Evolutionary conservation across 2,113 vertebrate genomes (phyloP).

Genomic region (Probosciger aterrimus): DNA sequence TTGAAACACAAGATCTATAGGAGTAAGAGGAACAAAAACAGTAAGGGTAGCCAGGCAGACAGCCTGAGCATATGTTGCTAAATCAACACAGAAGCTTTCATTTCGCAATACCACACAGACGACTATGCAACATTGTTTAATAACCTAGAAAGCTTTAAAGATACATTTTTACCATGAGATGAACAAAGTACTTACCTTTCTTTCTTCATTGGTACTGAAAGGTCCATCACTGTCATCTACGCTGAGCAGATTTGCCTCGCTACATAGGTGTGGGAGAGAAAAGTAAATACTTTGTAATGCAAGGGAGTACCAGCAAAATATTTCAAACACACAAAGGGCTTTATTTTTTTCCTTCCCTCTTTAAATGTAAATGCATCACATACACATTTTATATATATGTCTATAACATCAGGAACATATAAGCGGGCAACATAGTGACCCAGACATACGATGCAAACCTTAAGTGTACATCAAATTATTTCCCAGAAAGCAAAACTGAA

Average conservation of each 20-base stretch:
- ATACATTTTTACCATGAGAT: background rate
- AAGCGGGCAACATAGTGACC: background rate
- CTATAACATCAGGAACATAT: background rate
- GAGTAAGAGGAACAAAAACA: background rate
- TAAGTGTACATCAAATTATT: background rate
- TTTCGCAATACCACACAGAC: background rate
- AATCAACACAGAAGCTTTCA: background rate
- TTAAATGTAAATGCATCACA: background rate
- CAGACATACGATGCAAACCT: background rate
- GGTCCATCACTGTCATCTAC: constrained; percentile 79
- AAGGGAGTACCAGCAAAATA: background rate
- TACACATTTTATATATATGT: background rate
- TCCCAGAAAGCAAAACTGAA: background rate
- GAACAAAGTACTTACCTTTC: constrained; percentile 79
- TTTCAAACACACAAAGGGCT: background rate
- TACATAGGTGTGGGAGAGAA: constrained; percentile 58
- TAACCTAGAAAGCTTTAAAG: background rate
- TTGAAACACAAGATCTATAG: background rate
- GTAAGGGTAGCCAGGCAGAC: background rate
- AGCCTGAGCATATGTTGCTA: background rate
- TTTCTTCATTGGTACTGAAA: constrained; percentile 74
- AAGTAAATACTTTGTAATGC: background rate
- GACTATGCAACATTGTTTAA: background rate
- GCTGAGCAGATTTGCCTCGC: constrained; percentile 78
- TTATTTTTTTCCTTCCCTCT: background rate